Conservation (phyloP, 92 coral and sea anemone species). For the Isaurus tuberculatus region DNA sequence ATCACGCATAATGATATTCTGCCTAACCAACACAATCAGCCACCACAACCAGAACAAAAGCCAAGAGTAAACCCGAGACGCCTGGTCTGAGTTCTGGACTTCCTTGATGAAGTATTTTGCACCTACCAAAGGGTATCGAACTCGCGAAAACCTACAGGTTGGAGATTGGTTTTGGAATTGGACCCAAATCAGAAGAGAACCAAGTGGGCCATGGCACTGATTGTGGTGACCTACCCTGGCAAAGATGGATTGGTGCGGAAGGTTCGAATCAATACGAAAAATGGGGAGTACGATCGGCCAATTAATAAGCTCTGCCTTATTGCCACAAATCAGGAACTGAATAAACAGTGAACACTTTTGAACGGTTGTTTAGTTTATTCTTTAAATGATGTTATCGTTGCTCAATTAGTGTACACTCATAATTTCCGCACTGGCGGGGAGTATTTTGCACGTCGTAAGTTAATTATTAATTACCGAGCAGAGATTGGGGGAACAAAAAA, state of each 20-base stretch:
- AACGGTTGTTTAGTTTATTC: background rate
- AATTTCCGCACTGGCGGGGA: slow-evolving; percentile 15
- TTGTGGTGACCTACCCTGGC: slow-evolving; percentile 63
- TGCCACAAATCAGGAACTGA: slow-evolving; percentile 39
- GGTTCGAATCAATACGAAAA: slow-evolving; percentile 57
- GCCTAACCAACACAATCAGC: slow-evolving; percentile 47
- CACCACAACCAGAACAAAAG: slow-evolving; percentile 47
- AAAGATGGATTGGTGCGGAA: slow-evolving; percentile 67
- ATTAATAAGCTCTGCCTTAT: slow-evolving; percentile 53
- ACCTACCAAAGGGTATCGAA: slow-evolving; percentile 53
- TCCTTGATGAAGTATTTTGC: slow-evolving; percentile 36
- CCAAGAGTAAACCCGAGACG: slow-evolving; percentile 43
- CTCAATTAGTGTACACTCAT: slow-evolving; percentile 12
- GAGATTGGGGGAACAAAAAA: no score
- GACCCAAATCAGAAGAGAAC: slow-evolving; percentile 43
- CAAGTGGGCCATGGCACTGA: slow-evolving; percentile 63
- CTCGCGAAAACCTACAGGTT: slow-evolving; percentile 49
- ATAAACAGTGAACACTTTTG: slow-evolving; percentile 6
- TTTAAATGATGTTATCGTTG: slow-evolving; percentile 19
- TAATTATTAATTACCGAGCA: no score
- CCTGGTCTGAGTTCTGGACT: slow-evolving; percentile 45
- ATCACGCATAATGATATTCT: slow-evolving; percentile 53
- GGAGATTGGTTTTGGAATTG: slow-evolving; percentile 48
- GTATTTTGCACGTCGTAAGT: background rate
- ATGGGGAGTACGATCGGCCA: slow-evolving; percentile 64